A percentile compares a stretch with the other conserved stretches of the same genome.
Evolutionary conservation across 2,888 invertebrate genomes (phyloP).

Genomic region (Cerastis leucographa): DNA sequence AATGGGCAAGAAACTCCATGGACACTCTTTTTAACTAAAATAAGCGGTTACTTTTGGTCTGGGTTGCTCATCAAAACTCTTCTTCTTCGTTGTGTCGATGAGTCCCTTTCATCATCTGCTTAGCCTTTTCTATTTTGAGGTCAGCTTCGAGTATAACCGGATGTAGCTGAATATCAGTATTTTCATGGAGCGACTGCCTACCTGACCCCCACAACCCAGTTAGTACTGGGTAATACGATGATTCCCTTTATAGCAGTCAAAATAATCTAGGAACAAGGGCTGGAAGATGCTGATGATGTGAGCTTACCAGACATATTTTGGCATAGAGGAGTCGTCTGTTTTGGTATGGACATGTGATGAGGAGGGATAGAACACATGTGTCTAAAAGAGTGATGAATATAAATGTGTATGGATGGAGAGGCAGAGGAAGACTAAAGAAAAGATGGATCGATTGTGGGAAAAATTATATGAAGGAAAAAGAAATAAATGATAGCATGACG

Average conservation of each 20-base stretch:
- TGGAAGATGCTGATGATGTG: background rate
- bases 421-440: too few species aligned
- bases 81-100: background rate
- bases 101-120: background rate
- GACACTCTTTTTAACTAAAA: too few species aligned
- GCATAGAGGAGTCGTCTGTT: too few species aligned
- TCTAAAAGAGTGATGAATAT: too few species aligned
- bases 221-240: background rate
- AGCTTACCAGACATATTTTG: background rate
- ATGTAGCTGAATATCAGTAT: background rate
- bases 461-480: too few species aligned
- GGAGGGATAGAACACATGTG: too few species aligned
- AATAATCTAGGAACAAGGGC: accelerated
- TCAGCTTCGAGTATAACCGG: background rate
- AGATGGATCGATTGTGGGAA: too few species aligned
- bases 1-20: too few species aligned
- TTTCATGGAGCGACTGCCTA: background rate
- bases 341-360: too few species aligned
- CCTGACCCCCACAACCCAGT: background rate
- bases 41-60: background rate
- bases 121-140: background rate
- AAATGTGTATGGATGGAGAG: too few species aligned
- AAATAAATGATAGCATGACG: too few species aligned
- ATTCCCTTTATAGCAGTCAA: background rate
- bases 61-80: background rate